A percentile compares a stretch with the other conserved stretches of the same genome.
Evolutionary conservation across 2,888 invertebrate genomes (phyloP).

Genomic region (Xestia c-nigrum): DNA sequence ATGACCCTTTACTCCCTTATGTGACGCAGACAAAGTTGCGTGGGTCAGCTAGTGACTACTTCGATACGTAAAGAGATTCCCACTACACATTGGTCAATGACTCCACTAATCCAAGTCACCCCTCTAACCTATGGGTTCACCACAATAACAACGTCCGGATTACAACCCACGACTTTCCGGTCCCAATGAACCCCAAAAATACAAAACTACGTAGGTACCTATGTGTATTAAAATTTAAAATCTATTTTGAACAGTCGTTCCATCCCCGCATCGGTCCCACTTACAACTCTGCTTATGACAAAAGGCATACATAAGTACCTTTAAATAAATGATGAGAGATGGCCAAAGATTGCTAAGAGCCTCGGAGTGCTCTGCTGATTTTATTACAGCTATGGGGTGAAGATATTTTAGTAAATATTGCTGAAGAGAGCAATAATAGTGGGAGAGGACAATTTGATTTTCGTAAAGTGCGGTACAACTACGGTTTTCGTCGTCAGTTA

Average conservation of each 20-base stretch:
- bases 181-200: not conserved
- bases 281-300: conserved; percentile 48
- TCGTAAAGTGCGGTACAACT: not conserved
- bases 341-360: conserved; percentile 32
- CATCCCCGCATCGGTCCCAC: conserved; percentile 1
- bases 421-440: not conserved
- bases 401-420: conserved; percentile 31
- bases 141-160: conserved; percentile 47
- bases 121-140: conserved; percentile 36
- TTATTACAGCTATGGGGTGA: conserved; percentile 34
- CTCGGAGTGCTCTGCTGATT: conserved; percentile 48
- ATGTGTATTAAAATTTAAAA: conserved; percentile 27
- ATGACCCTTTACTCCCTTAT: too few relatives aligned
- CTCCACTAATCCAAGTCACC: conserved; percentile 15
- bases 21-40: too few relatives aligned
- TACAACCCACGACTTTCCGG: conserved; percentile 49
- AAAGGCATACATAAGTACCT: conserved; percentile 51
- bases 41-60: too few relatives aligned
- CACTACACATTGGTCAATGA: conserved; percentile 22
- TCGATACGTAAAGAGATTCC: not conserved
- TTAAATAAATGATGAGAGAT: conserved; percentile 54
- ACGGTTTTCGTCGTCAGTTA: not conserved
- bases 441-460: not conserved
- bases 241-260: conserved; percentile 33
- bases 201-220: conserved; percentile 1